Evolutionary conservation across 2,113 vertebrate species (phyloP).

Genomic region (Polyodon spathula): DNA sequence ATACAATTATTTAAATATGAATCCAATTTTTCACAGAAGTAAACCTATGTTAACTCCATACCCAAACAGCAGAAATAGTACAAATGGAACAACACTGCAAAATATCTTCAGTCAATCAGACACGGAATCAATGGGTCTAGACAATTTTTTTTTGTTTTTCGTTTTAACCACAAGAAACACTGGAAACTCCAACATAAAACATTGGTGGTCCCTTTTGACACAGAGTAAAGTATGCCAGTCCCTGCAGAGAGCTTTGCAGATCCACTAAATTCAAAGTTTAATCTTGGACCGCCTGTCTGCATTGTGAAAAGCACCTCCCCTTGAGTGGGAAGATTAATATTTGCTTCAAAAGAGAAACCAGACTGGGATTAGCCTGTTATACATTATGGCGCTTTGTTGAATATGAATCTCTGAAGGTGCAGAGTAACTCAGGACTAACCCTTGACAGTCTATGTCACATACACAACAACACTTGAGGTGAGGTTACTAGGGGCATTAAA

Average conservation of each 20-base stretch:
- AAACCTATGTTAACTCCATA: too few relatives aligned
- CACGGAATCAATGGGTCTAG: too few relatives aligned
- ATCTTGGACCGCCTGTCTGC: conserved; percentile 27
- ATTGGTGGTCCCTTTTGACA: conserved; percentile 33
- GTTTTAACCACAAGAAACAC: background rate
- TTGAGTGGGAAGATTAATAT: conserved; percentile 32
- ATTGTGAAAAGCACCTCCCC: conserved; percentile 32
- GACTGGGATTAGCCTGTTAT: conserved; percentile 37
- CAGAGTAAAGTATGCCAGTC: conserved; percentile 30
- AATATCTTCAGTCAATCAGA: too few relatives aligned
- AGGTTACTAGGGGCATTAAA: too few relatives aligned
- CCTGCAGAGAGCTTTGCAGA: conserved; percentile 48
- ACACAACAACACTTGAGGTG: too few relatives aligned
- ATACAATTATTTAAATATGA: too few relatives aligned
- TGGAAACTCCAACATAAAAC: background rate
- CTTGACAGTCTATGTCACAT: too few relatives aligned
- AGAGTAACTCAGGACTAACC: background rate
- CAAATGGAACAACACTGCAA: too few relatives aligned
- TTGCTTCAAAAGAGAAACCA: conserved; percentile 18
- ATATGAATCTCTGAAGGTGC: conserved; percentile 4
- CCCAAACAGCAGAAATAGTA: too few relatives aligned
- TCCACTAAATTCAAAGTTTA: conserved; percentile 33
- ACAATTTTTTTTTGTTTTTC: too few relatives aligned
- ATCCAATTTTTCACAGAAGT: too few relatives aligned
- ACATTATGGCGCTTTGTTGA: conserved; percentile 36